These are phyloP conservation scores for Siderastrea siderea DNA, from an alignment of 92 coral and sea anemone species.

Conservation along the genomic window DNA sequence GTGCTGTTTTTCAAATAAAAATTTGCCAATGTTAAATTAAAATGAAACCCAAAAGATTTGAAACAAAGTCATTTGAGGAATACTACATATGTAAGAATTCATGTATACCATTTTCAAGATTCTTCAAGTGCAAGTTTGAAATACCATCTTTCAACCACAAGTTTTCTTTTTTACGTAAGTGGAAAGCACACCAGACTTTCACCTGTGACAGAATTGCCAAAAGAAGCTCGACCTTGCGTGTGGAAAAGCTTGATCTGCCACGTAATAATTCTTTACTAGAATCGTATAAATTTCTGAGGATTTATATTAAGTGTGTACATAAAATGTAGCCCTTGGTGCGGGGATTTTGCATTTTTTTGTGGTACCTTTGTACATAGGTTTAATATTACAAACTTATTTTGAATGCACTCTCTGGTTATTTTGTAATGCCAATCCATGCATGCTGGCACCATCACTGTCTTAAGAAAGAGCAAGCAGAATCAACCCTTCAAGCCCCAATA, in stretches of 20 bases:
- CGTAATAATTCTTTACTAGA: not conserved
- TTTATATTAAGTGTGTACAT: not conserved
- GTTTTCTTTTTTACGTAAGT: too few species aligned
- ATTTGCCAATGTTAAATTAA: too few species aligned
- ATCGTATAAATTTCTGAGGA: not conserved
- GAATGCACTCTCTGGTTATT: slow-evolving; percentile 18
- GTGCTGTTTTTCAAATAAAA: too few species aligned
- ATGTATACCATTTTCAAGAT: too few species aligned
- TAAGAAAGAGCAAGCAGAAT: not conserved
- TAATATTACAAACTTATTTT: slow-evolving; percentile 8
- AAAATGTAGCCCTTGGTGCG: not conserved
- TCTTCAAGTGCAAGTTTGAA: too few species aligned
- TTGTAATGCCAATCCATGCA: not conserved
- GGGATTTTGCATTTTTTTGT: slow-evolving; percentile 15
- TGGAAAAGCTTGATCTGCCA: not conserved
- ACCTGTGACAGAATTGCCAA: too few species aligned
- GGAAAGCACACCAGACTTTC: too few species aligned
- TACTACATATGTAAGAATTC: not conserved
- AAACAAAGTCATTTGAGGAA: not conserved
- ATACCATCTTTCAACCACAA: too few species aligned
- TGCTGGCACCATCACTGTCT: not conserved
- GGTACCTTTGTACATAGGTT: slow-evolving; percentile 26
- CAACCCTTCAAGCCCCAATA: too few species aligned
- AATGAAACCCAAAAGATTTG: too few species aligned
- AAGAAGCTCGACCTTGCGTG: not conserved